These are phyloP conservation scores for Ophioninae sp. DNA, from an alignment of 2,888 invertebrate species.

Conservation along the genomic window DNA sequence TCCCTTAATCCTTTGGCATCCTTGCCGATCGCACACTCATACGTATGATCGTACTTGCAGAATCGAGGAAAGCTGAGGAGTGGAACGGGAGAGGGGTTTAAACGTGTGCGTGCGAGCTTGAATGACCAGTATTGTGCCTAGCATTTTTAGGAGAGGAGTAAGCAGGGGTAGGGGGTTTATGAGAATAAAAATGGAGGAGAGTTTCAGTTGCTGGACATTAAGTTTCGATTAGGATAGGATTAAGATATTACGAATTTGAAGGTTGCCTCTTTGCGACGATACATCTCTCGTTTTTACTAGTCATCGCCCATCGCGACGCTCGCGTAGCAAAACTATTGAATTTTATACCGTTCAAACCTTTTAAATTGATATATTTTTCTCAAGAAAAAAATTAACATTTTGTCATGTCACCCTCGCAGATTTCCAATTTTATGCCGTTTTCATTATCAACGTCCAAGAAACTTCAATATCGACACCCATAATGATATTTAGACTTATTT, in stretches of 20 bases:
- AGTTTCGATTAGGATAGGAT: slow-evolving; percentile 74
- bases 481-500: too few species aligned
- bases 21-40: slow-evolving; percentile 33
- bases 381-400: too few species aligned
- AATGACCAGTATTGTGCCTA: slow-evolving; percentile 74
- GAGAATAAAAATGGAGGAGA: slow-evolving; percentile 13
- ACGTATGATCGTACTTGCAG: slow-evolving; percentile 51
- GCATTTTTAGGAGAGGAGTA: background rate
- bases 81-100: background rate
- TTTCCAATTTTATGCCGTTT: too few species aligned
- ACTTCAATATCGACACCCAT: too few species aligned
- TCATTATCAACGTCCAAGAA: too few species aligned
- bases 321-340: too few species aligned
- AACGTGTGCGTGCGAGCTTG: slow-evolving; percentile 66
- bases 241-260: slow-evolving; percentile 64
- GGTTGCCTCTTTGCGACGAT: background rate
- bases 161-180: background rate
- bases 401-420: too few species aligned
- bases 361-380: too few species aligned
- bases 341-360: too few species aligned
- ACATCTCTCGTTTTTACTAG: too few species aligned
- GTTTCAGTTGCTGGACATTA: slow-evolving; percentile 72
- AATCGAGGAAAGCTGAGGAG: slow-evolving; percentile 15
- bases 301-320: too few species aligned
- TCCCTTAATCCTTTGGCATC: slow-evolving; percentile 75